phyloP scores from a whole-genome alignment of 2,113 vertebrate species.

The cattle (Bos taurus) region DNA sequence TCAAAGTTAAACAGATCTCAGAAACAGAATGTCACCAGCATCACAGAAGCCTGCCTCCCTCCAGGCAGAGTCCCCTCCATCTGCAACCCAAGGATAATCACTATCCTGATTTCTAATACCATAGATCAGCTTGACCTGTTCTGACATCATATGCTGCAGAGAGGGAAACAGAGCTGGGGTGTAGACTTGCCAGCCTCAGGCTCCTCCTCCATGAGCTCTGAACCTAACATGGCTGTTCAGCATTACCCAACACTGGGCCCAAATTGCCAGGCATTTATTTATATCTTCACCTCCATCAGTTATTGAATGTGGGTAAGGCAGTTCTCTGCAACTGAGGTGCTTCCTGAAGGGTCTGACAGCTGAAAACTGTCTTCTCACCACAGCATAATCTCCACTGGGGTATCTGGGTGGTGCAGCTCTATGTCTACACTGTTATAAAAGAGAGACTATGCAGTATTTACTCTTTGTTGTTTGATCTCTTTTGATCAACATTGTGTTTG shows the following conservation, averaged over 20 bases:
- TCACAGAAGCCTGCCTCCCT: not conserved
- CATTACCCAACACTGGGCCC: not conserved
- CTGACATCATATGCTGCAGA: not conserved
- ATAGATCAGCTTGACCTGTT: not conserved
- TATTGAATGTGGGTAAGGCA: not conserved
- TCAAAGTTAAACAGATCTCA: not conserved
- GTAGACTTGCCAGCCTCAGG: not conserved
- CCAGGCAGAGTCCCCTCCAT: not conserved
- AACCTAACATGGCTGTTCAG: not conserved
- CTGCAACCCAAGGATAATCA: not conserved
- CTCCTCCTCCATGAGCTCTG: rapidly evolving
- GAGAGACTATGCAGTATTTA: not conserved
- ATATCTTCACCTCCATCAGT: not conserved
- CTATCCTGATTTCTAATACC: not conserved
- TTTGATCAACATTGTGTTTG: not conserved
- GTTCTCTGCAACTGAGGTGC: not conserved
- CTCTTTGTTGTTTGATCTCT: not conserved
- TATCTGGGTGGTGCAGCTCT: not conserved
- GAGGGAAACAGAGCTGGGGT: not conserved
- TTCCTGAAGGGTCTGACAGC: not conserved
- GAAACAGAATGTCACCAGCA: not conserved
- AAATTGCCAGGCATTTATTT: too few relatives aligned
- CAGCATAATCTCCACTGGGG: not conserved
- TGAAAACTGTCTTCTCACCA: not conserved
- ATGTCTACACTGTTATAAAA: not conserved